Percentiles rank a stretch among this genome's conserved stretches.
Evolutionary conservation across 2,113 vertebrate species (phyloP).

Genomic region (Scopus umbretta): DNA sequence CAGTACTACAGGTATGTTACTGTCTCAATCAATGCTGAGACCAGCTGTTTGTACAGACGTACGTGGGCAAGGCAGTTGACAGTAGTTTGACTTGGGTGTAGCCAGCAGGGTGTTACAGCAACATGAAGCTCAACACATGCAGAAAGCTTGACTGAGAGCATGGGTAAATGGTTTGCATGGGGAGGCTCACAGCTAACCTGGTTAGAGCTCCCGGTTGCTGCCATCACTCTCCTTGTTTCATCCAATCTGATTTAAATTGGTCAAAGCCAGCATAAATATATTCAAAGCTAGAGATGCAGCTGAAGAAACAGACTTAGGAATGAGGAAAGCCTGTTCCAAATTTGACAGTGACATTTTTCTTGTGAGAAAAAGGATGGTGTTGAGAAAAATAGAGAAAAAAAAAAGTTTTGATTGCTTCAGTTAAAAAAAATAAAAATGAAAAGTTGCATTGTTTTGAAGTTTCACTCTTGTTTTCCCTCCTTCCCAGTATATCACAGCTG

Average conservation of each 20-base stretch:
- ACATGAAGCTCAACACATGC: background rate
- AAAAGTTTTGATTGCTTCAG: background rate
- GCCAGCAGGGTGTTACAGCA: background rate
- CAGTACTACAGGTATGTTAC: background rate
- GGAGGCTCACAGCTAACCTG: background rate
- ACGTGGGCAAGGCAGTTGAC: background rate
- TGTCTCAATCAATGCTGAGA: background rate
- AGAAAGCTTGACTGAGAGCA: background rate
- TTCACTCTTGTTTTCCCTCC: background rate
- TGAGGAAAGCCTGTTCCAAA: background rate
- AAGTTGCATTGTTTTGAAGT: background rate
- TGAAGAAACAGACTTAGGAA: background rate
- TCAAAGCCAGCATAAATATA: background rate
- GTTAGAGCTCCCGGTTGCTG: no score
- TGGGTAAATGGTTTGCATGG: background rate
- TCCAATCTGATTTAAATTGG: background rate
- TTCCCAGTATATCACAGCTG: background rate
- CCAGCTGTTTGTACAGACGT: rapidly evolving
- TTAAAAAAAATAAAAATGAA: background rate
- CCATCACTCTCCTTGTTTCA: background rate
- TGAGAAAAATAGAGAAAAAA: background rate
- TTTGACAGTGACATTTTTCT: background rate
- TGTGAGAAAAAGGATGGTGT: background rate
- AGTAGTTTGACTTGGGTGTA: background rate
- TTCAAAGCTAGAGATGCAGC: background rate